Percentiles rank a stretch among this genome's conserved stretches.
Conservation (phyloP, 2,888 invertebrate genomes). For the Rhamphomyia laevipes region DNA sequence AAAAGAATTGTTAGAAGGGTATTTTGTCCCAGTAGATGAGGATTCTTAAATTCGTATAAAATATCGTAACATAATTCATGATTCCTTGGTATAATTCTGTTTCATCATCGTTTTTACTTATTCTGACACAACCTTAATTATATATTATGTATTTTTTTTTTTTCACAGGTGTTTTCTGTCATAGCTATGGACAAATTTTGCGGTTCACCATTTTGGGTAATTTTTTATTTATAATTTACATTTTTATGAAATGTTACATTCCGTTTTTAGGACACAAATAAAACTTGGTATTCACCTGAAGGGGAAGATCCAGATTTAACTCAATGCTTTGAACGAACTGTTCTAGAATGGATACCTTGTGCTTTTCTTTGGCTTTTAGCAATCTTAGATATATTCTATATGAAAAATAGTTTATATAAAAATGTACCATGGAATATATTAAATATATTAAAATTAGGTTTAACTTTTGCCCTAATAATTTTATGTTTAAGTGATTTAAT, state of each 20-base stretch:
- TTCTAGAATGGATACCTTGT: conserved; percentile 82
- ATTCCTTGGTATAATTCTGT: too few relatives aligned
- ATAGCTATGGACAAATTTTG: conserved; percentile 4
- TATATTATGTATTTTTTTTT: neutral
- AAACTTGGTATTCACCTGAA: conserved; percentile 76
- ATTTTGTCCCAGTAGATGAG: too few relatives aligned
- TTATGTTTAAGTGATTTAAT: conserved; percentile 58
- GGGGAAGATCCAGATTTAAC: conserved; percentile 76
- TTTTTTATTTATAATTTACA: neutral
- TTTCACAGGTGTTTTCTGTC: conserved; percentile 2
- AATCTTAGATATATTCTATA: conserved; percentile 62
- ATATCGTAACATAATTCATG: too few relatives aligned
- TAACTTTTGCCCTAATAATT: conserved; percentile 51
- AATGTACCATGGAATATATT: conserved; percentile 68
- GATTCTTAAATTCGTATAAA: too few relatives aligned
- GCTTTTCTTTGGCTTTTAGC: conserved; percentile 68
- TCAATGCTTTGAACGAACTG: conserved; percentile 83
- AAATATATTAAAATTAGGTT: conserved; percentile 56
- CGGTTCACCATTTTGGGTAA: conserved; percentile 8
- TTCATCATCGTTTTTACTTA: too few relatives aligned
- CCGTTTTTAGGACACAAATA: conserved; percentile 54
- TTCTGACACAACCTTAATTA: too few relatives aligned
- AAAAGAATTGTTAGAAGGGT: too few relatives aligned
- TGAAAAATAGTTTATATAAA: conserved; percentile 60
- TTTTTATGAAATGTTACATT: neutral